Conservation (phyloP, 2,888 invertebrate species). For the Cryptus armator region DNA sequence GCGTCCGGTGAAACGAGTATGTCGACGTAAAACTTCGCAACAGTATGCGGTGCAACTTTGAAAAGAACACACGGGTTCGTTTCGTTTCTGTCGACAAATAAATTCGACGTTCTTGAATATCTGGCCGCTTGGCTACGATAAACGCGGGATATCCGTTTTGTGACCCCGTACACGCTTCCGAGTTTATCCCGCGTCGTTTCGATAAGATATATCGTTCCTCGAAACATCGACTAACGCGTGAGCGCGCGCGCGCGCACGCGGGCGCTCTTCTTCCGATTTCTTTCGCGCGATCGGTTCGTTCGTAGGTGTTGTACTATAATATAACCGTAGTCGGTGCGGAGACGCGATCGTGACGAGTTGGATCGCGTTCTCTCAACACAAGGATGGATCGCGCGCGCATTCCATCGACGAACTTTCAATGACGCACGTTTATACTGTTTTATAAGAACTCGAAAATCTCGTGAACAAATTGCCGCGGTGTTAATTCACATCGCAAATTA, state of each 20-base stretch:
- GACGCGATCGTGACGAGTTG: conserved; percentile 61
- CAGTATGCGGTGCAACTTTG: background rate
- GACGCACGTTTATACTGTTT: background rate
- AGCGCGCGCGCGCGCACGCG: background rate
- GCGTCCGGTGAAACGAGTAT: conserved; percentile 59
- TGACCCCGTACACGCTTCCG: background rate
- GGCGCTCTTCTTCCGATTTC: conserved; percentile 18
- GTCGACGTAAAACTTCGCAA: background rate
- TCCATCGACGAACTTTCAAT: background rate
- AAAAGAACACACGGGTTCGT: background rate
- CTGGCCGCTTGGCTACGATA: background rate
- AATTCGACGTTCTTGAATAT: background rate
- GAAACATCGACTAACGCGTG: background rate
- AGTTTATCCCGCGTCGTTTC: background rate
- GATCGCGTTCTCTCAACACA: conserved; percentile 1
- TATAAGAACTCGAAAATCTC: background rate
- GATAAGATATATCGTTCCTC: background rate
- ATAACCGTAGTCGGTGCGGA: conserved; percentile 34
- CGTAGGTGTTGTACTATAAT: conserved; percentile 5
- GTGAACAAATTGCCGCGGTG: background rate
- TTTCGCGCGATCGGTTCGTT: conserved; percentile 24
- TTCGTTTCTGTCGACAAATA: background rate
- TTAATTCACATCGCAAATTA: background rate
- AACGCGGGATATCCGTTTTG: background rate
- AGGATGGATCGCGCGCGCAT: background rate